Evolutionary conservation across 2,797 vertebrate species (phyloP).

Genomic region (Pseudocheirus occidentalis): DNA sequence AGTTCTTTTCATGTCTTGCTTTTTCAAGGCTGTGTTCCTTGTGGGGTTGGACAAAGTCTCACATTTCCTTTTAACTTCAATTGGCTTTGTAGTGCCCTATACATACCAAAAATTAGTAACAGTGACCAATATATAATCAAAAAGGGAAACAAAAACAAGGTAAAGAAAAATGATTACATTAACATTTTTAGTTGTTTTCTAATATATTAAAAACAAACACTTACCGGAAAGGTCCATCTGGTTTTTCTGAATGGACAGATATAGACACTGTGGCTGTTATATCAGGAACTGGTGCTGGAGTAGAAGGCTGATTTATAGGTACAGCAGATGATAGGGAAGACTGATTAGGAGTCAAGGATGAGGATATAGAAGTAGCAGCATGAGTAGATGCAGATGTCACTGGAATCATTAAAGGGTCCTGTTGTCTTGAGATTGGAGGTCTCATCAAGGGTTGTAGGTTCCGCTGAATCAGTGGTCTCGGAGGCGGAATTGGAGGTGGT

Average conservation of each 20-base stretch:
- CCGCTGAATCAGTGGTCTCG: conserved; percentile 80
- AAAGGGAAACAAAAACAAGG: neutral
- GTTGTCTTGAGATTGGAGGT: conserved; percentile 87
- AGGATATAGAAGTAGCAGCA: conserved; percentile 77
- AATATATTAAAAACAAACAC: conserved; percentile 35
- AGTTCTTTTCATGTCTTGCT: neutral
- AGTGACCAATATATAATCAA: neutral
- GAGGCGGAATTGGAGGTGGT: conserved; percentile 72
- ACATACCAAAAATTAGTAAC: neutral
- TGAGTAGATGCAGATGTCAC: conserved; percentile 83
- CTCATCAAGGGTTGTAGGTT: conserved; percentile 85
- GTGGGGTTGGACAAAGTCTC: neutral
- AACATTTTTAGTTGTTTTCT: neutral
- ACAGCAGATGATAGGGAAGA: conserved; percentile 78
- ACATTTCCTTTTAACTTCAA: neutral
- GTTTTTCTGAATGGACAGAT: conserved; percentile 84
- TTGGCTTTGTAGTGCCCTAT: neutral
- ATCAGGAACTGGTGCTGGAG: conserved; percentile 80
- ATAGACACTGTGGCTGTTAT: conserved; percentile 84
- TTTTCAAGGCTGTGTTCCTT: neutral
- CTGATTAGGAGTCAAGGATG: conserved; percentile 75
- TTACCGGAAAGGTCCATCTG: conserved; percentile 86
- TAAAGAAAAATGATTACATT: neutral
- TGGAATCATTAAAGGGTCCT: conserved; percentile 90
- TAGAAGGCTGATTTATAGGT: conserved; percentile 81